A percentile compares a stretch with the other conserved stretches of the same genome.
phyloP scores from a whole-genome alignment of 2,888 invertebrate species.

The Lysandra bellargus region DNA sequence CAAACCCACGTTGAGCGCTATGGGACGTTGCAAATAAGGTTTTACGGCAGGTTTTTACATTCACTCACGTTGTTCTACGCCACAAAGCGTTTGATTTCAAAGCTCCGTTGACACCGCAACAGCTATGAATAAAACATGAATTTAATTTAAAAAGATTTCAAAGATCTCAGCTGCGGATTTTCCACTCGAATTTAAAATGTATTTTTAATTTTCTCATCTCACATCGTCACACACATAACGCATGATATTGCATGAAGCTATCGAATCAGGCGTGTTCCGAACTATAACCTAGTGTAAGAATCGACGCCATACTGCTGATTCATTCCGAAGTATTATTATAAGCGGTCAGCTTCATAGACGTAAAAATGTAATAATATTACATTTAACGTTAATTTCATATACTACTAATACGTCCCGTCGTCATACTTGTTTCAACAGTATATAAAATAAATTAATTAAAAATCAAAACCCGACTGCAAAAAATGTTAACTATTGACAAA shows the following conservation, averaged over 20 bases:
- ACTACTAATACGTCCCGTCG: too few species aligned
- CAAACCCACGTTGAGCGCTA: too few species aligned
- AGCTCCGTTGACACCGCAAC: neutral
- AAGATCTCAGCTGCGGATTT: neutral
- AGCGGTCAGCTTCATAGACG: too few species aligned
- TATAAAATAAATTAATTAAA: too few species aligned
- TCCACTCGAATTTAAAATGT: neutral
- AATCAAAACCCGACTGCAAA: too few species aligned
- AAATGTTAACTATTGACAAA: too few species aligned
- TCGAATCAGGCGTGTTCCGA: neutral
- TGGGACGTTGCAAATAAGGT: neutral
- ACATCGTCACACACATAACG: neutral
- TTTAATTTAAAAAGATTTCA: neutral
- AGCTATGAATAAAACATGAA: neutral
- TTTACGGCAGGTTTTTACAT: neutral
- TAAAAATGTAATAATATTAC: too few species aligned
- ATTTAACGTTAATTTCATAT: too few species aligned
- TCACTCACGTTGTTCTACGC: neutral
- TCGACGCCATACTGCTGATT: too few species aligned
- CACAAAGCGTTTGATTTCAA: neutral
- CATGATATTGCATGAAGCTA: neutral
- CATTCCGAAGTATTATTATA: too few species aligned
- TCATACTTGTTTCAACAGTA: too few species aligned
- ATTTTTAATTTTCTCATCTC: conserved; percentile 11
- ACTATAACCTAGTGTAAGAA: too few species aligned